Evolutionary conservation across 2,888 invertebrate species (phyloP).

Genomic region (Pherbina coryleti): DNA sequence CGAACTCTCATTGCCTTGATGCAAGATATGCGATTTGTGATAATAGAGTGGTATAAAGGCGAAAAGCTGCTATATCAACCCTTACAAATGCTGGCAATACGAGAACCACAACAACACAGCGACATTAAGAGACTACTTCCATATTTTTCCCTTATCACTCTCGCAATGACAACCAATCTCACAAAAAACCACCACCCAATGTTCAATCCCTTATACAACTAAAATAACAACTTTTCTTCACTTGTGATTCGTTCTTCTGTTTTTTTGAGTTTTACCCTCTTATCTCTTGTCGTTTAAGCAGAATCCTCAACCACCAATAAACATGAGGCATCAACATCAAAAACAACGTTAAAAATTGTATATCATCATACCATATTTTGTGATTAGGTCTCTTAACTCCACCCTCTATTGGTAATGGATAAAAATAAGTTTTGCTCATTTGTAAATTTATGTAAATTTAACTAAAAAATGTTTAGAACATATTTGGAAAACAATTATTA

Average conservation of each 20-base stretch:
- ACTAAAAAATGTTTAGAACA: no score
- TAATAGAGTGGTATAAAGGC: conserved; percentile 62
- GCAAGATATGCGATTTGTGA: conserved; percentile 67
- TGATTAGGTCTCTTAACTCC: background rate
- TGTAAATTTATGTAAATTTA: no score
- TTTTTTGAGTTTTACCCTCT: conserved; percentile 59
- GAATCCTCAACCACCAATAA: conserved; percentile 68
- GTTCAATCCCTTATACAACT: background rate
- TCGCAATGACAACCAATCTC: background rate
- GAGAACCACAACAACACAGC: conserved; percentile 12
- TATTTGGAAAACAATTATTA: no score
- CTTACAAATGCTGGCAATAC: conserved; percentile 30
- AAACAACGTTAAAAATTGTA: background rate
- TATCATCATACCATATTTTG: background rate
- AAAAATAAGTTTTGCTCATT: no score
- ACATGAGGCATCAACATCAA: conserved; percentile 54
- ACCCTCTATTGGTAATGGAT: background rate
- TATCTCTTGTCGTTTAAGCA: conserved; percentile 60
- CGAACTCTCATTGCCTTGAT: conserved; percentile 61
- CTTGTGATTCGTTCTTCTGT: conserved; percentile 67
- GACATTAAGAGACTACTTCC: background rate
- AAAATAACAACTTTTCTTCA: conserved; percentile 57
- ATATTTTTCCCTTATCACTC: background rate
- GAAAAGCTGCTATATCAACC: conserved; percentile 58
- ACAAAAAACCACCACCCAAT: conserved; percentile 23